Base-by-base conservation (phyloP, 1,140 invertebrate species). In the Pogonomyrmex barbatus region DNA sequence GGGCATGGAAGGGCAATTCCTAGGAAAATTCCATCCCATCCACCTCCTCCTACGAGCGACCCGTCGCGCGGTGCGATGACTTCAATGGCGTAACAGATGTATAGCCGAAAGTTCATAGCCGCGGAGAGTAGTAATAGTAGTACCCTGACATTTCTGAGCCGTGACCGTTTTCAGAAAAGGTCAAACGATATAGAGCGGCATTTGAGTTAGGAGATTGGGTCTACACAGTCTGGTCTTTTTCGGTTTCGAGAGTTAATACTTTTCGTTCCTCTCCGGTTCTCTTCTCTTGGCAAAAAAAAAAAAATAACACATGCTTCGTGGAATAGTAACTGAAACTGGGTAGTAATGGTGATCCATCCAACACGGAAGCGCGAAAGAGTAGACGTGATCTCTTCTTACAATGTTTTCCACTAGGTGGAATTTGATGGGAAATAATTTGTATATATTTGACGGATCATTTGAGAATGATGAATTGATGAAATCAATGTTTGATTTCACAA, bases 141-240 rank as follows among this genome's bases (percentile, higher is more conserved):
- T 47, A 85, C 86, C 24, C 76, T 88, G 88, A 89, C 88, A 88
- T 89, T 89, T 88, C 62, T n/a, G 67, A 85, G 45, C 36, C 82
- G 60, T 17, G 36, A 65, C 39, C 81, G 67, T 78, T 79, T 83
- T 71, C 56, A 67, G 76, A 63, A 89, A 89, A 89, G 88, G 88
- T 89, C 88, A 88, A 70, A 39, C 75, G 67, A 89, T 89, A 71
- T 86, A 56, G 76, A 88, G 39, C 82, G 81, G 54, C 68, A 75
- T 81, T 86, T 56, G 52, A 81, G 42, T 56, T 50, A 76, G 75
- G 70, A 47, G 75, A 73, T 87, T 78, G 86, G 70, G 47, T 24
- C 24, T 33, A 67, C n/a, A 52, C n/a, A 39, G 47, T 54, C 62
- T 67, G n/a, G 36, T 54, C 65, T n/a, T n/a, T 24, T 24, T 24